Evolutionary conservation across 2,888 invertebrate genomes (phyloP).

Genomic region (Cryptosula pallasiana): DNA sequence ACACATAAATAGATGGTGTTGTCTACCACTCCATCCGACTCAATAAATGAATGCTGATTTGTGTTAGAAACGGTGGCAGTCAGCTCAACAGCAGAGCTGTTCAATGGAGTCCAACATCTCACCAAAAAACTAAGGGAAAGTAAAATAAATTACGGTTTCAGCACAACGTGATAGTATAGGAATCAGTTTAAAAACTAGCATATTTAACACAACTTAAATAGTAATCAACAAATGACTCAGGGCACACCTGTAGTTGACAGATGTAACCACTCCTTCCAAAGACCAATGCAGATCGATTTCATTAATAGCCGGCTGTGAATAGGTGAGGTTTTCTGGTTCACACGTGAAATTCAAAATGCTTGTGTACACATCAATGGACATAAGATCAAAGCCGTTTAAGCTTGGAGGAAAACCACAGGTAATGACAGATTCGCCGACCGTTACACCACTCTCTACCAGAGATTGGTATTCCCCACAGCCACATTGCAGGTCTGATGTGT

Average conservation of each 20-base stretch:
- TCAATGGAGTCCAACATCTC: slow-evolving; percentile 25
- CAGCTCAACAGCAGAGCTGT: slow-evolving; percentile 21
- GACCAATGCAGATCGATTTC: slow-evolving; percentile 24
- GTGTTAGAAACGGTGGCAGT: slow-evolving; percentile 19
- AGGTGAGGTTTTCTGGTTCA: not conserved
- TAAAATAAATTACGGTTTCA: too few species aligned
- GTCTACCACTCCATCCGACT: slow-evolving; percentile 31
- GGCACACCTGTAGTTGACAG: too few species aligned
- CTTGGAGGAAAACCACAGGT: not conserved
- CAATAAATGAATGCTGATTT: slow-evolving; percentile 28
- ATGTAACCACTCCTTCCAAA: too few species aligned
- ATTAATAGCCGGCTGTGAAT: slow-evolving; percentile 25
- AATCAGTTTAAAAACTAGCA: too few species aligned
- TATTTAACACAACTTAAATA: too few species aligned
- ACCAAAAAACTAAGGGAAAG: slow-evolving; percentile 25
- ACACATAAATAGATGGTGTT: slow-evolving; percentile 33
- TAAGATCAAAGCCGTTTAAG: not conserved
- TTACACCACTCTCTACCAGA: not conserved
- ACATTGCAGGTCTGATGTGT: not conserved
- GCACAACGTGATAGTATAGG: too few species aligned
- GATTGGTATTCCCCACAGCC: not conserved
- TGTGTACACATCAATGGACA: not conserved
- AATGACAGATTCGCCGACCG: not conserved
- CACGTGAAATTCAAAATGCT: not conserved
- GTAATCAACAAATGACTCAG: too few species aligned